Base-by-base conservation (phyloP, 2,888 invertebrate genomes). In the Lasioglossum leucozonium region DNA sequence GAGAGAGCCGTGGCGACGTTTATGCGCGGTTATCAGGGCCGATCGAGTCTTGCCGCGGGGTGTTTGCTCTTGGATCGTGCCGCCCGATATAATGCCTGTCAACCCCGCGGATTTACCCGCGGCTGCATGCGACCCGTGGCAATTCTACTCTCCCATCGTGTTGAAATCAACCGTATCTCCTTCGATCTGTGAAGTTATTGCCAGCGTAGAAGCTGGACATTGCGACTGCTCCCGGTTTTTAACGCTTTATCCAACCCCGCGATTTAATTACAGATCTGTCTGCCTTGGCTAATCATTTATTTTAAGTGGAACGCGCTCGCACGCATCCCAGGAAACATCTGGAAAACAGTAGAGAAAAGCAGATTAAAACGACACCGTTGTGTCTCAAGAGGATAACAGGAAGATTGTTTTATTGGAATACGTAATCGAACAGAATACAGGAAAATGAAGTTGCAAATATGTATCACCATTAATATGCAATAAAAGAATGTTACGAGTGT, bases 1-100 rank as follows among this genome's bases (percentile, higher is more conserved):
- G 1, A 18, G 1, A 18, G 30, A 37, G 34, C 30, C 22, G 6
- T 0, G 22, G 44, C 3, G n/a, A 37, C 67, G 78, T 78, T 82
- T 77, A 69, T 82, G 26, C 51, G 8, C 22, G 10, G 34, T 62
- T 81, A 77, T 69, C 76, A n/a, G 22, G 10, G 22, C 1, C 40
- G 44, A 71, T 71, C 44, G 34, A 4, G 26, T 22, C 22, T 71
- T 69, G 8, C 37, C 0, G 26, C n/a, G 34, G 65, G 72, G 73
- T 34, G 44, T 40, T 79, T 79, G 79, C 62, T 73, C 34, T 37
- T 72, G 34, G 34, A 72, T 34, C 42, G 44, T 0, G 13, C 22
- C 26, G 65, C 11, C 10, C 58, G 72, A 78, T 78, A 42, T 2
- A 71, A 71, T 42, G 44, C 44, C 18, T 44, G 26, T 30, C 44